Conservation (phyloP, 2,888 invertebrate genomes). For the Plutella xylostella region DNA sequence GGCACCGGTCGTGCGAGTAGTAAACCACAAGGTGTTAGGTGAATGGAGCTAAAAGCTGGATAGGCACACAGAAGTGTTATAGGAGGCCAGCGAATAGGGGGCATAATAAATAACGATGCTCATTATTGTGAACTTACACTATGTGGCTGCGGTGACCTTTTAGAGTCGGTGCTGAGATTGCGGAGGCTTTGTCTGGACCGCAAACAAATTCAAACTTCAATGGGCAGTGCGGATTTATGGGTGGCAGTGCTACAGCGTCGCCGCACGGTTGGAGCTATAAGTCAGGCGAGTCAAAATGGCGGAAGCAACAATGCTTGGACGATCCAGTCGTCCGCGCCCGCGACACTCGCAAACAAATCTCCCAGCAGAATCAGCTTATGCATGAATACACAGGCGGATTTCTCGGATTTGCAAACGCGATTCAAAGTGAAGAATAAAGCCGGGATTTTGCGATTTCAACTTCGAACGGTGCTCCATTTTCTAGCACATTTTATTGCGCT, state of each 20-base stretch:
- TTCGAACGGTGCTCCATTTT: too few relatives aligned
- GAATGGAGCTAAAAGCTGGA: too few relatives aligned
- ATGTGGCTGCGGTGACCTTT: constrained; percentile 17
- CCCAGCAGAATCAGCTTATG: constrained; percentile 2
- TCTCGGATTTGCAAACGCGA: neutral
- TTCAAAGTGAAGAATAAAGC: neutral
- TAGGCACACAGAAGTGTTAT: too few relatives aligned
- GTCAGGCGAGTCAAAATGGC: constrained; percentile 23
- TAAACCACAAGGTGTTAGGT: too few relatives aligned
- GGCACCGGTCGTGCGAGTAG: too few relatives aligned
- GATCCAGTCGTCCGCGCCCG: neutral
- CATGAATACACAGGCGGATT: constrained; percentile 6
- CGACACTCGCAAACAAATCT: constrained; percentile 5
- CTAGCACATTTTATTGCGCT: too few relatives aligned
- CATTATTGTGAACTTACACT: neutral
- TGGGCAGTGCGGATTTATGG: constrained; percentile 36
- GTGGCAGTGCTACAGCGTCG: constrained; percentile 11
- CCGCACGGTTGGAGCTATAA: constrained; percentile 11
- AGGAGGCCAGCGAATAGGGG: too few relatives aligned
- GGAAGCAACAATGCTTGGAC: constrained; percentile 15
- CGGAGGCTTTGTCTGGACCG: constrained; percentile 27
- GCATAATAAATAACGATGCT: neutral
- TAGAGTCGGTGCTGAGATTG: constrained; percentile 26
- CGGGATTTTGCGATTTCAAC: too few relatives aligned
- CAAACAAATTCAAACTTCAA: constrained; percentile 31